Conservation (phyloP, 2,888 invertebrate species). For the Agrotis puta region DNA sequence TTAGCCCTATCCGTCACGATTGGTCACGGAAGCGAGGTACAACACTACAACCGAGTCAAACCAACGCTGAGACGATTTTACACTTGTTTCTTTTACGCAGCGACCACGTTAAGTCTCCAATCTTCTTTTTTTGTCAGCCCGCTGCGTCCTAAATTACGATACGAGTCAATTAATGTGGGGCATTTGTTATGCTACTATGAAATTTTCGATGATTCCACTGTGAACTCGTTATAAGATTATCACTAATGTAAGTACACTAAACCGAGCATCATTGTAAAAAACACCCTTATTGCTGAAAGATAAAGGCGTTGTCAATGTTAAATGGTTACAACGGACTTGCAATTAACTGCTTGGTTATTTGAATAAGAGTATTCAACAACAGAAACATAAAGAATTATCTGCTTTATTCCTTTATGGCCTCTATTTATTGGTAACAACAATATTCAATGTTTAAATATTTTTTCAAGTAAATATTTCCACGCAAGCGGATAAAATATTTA, state of each 20-base stretch:
- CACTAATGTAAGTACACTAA: slow-evolving; percentile 5
- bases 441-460: slow-evolving; percentile 9
- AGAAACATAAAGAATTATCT: background rate
- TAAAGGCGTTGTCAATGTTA: background rate
- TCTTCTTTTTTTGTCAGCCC: slow-evolving; percentile 52
- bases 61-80: slow-evolving; percentile 64
- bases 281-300: background rate
- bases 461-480: slow-evolving; percentile 22
- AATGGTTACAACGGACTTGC: background rate
- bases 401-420: background rate
- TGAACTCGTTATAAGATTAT: slow-evolving; percentile 16
- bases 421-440: background rate
- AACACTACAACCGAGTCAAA: slow-evolving; percentile 55
- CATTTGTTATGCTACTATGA: slow-evolving; percentile 54
- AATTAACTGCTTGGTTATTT: background rate
- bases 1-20: slow-evolving; percentile 89
- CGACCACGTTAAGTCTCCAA: slow-evolving; percentile 36
- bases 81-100: slow-evolving; percentile 67
- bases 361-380: background rate
- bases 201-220: slow-evolving; percentile 31
- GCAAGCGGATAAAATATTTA: slow-evolving; percentile 32
- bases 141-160: slow-evolving; percentile 63
- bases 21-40: slow-evolving; percentile 86
- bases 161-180: slow-evolving; percentile 60
- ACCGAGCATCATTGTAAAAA: background rate